Conservation (phyloP, 2,888 invertebrate genomes). For the Drosophila incognita region DNA sequence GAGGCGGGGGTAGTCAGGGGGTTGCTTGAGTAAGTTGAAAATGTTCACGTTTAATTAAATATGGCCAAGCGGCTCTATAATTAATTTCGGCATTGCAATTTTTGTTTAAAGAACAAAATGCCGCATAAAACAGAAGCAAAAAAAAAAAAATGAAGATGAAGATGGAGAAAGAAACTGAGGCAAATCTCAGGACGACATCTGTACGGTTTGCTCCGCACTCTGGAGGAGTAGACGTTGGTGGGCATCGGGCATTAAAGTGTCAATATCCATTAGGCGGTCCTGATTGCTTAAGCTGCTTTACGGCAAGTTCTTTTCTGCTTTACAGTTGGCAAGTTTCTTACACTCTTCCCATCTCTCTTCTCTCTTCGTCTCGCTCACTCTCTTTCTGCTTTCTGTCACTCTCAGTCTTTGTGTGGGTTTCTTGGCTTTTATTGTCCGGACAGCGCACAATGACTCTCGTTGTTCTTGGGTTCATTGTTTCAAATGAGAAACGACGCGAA, state of each 20-base stretch:
- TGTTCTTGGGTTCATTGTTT: slow-evolving; percentile 76
- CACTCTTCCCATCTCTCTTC: slow-evolving; percentile 26
- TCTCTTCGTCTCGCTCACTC: slow-evolving; percentile 6
- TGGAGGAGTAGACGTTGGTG: slow-evolving; percentile 36
- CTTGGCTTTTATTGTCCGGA: slow-evolving; percentile 69
- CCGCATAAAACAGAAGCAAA: slow-evolving; percentile 43
- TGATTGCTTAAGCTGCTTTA: slow-evolving; percentile 81
- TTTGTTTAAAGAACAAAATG: slow-evolving; percentile 74
- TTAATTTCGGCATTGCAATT: slow-evolving; percentile 77
- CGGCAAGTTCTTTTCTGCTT: slow-evolving; percentile 76
- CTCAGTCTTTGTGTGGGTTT: slow-evolving; percentile 41
- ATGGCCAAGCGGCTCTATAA: slow-evolving; percentile 74
- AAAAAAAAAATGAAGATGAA: slow-evolving; percentile 3
- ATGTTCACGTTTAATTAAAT: slow-evolving; percentile 78
- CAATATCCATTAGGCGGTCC: slow-evolving; percentile 80
- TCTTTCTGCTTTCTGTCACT: slow-evolving; percentile 12
- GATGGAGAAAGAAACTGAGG: slow-evolving; percentile 40
- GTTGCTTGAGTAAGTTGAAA: slow-evolving; percentile 56
- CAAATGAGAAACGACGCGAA: slow-evolving; percentile 80
- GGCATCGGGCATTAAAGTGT: slow-evolving; percentile 76
- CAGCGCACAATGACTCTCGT: slow-evolving; percentile 71
- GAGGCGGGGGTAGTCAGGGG: background rate
- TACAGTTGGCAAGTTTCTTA: slow-evolving; percentile 69
- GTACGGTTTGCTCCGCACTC: slow-evolving; percentile 37
- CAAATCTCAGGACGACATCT: slow-evolving; percentile 73